Base-by-base conservation (phyloP, 2,797 vertebrate genomes). In the Benthosema pterotum region DNA sequence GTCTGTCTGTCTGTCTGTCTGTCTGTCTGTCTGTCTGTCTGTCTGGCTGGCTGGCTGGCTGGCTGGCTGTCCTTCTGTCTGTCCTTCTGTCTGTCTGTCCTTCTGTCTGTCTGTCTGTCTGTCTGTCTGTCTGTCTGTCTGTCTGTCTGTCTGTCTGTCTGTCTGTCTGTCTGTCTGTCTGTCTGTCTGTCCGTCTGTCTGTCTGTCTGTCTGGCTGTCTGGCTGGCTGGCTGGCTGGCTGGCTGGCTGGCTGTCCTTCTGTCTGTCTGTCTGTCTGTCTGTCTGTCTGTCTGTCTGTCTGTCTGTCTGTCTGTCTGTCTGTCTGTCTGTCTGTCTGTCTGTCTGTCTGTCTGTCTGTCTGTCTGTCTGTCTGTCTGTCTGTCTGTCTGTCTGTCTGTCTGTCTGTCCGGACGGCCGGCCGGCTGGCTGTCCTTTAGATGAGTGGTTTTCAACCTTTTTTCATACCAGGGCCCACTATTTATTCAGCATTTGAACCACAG, bases 291-390 rank as follows among this genome's bases (percentile, higher is more conserved):
- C 19, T 42, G 11, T 66, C 0, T 46, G 15, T 57, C n/a, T 55
- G 13, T 49, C 5, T 43, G 12, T 57, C 14, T n/a, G 95, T 96
- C 77, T 68, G 57, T 43, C 15, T 49, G 16, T 52, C n/a, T 52
- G 46, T 15, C 0, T n/a, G 52, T 65, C 42, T 28, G 7, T 53
- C 4, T 52, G 9, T 64, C 2, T 49, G n/a, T 25, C 13, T 19
- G 14, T 47, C 42, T 5, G 13, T 22, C 12, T 50, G 38, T 22
- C 5, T 3, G 42, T 67, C 50, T 38, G 17, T 53, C 19, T 42
- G 11, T 66, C 0, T 46, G 15, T 57, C n/a, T 55, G 13, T 49
- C 5, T 43, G 12, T 57, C 14, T 32, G 16, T 28, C 18, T 14
- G 16, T 17, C 25, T 12, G 22, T 50, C 53, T 59, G 45, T 57